Evolutionary conservation across 2,888 invertebrate genomes (phyloP).

Genomic region (Diachrysia chrysitis): DNA sequence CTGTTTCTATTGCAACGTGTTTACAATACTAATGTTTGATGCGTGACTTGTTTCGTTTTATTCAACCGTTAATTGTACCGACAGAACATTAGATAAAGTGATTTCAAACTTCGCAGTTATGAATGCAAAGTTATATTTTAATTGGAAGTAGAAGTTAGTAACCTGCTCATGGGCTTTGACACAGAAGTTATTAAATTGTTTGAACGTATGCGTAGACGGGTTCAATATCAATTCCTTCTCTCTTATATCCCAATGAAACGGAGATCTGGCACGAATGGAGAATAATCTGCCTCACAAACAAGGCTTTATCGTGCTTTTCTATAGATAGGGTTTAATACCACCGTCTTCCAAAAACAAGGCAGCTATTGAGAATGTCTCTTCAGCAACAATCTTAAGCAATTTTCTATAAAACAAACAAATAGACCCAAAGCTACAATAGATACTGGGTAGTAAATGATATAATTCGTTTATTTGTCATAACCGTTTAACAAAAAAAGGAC

Average conservation of each 20-base stretch:
- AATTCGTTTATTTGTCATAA: background rate
- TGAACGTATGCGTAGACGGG: background rate
- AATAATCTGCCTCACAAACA: background rate
- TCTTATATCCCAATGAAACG: background rate
- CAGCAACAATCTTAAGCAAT: background rate
- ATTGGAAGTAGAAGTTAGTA: background rate
- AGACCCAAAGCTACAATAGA: background rate
- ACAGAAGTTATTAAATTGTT: background rate
- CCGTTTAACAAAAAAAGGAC: background rate
- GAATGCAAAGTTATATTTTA: background rate
- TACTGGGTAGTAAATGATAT: background rate
- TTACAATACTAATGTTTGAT: constrained; percentile 43
- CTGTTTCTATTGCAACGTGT: constrained; percentile 47
- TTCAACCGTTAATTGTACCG: constrained; percentile 18
- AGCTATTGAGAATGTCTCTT: background rate
- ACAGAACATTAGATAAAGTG: background rate
- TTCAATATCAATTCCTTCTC: constrained; percentile 3
- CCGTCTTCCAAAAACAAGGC: background rate
- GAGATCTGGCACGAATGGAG: background rate
- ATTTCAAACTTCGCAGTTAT: background rate
- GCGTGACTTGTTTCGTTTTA: constrained; percentile 31
- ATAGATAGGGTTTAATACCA: background rate
- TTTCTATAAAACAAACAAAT: background rate
- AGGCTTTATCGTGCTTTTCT: background rate
- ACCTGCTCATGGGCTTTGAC: background rate